A percentile compares a stretch with the other conserved stretches of the same genome.
These are phyloP conservation scores for Ophioderma brevispina DNA, from an alignment of 35 echinoderm and acorn worm species.

Conservation along the genomic window DNA sequence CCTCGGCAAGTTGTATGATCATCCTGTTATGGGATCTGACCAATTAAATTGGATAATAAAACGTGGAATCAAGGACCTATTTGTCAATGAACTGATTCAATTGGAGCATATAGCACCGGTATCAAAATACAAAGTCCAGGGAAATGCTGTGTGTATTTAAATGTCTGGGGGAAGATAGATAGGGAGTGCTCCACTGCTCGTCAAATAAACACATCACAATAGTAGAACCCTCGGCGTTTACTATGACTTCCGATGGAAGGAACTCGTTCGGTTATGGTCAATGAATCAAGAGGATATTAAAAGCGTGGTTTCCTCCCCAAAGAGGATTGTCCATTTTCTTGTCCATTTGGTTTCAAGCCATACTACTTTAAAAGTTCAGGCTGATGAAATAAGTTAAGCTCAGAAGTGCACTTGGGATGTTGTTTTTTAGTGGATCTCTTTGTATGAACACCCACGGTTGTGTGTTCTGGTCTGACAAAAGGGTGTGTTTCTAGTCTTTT, in stretches of 20 bases:
- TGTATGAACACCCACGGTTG: no score
- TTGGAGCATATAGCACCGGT: background rate
- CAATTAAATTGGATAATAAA: background rate
- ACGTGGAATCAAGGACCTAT: background rate
- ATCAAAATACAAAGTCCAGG: slow-evolving; percentile 2
- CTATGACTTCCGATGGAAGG: background rate
- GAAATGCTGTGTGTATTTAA: background rate
- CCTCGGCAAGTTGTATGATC: no score
- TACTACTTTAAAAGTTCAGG: no score
- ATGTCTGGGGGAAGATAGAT: background rate
- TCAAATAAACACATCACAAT: background rate
- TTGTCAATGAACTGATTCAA: background rate
- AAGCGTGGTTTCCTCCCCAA: background rate
- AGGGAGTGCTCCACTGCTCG: background rate
- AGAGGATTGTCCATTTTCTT: background rate
- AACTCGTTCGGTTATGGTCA: background rate
- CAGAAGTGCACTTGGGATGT: no score
- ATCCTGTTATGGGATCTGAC: background rate
- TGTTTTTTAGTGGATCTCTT: no score
- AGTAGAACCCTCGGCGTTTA: background rate
- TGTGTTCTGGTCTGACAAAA: no score
- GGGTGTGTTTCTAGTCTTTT: no score
- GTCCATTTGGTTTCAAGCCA: no score
- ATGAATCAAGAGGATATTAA: slow-evolving; percentile 5
- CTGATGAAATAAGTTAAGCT: no score